A percentile compares a stretch with the other conserved stretches of the same genome.
Conservation (phyloP, 1,140 invertebrate species). For the Stegodyphus dumicola region DNA sequence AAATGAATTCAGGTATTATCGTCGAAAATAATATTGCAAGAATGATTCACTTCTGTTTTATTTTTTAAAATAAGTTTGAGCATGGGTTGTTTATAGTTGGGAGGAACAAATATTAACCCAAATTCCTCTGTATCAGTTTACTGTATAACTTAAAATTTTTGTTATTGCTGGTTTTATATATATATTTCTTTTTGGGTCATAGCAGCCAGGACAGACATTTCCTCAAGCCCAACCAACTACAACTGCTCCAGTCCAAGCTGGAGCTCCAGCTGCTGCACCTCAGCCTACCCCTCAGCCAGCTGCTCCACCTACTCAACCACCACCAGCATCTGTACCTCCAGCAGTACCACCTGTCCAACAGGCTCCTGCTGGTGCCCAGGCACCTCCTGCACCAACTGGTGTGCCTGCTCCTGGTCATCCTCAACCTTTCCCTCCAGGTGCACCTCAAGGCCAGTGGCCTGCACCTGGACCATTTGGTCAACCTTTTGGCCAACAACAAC, state of each 20-base stretch:
- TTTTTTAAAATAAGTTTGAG: too few species aligned
- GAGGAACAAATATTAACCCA: too few species aligned
- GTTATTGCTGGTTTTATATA: too few species aligned
- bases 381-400: conserved; percentile 45
- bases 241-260: conserved; percentile 14
- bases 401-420: conserved; percentile 55
- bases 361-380: conserved; percentile 31
- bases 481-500: conserved; percentile 36
- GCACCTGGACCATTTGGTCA: conserved; percentile 20
- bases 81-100: too few species aligned
- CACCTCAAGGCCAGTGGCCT: conserved; percentile 39
- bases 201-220: conserved; percentile 28
- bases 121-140: too few species aligned
- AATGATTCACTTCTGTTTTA: too few species aligned
- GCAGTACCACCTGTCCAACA: conserved; percentile 46
- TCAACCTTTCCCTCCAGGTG: conserved; percentile 41
- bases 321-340: conserved; percentile 41
- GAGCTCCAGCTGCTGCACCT: conserved; percentile 30
- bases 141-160: too few species aligned
- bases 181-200: neutral
- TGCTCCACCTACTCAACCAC: conserved; percentile 39
- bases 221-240: conserved; percentile 41
- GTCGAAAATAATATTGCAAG: too few species aligned
- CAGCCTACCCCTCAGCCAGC: conserved; percentile 38
- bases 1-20: too few species aligned